These are phyloP conservation scores for Baccha elongata DNA, from an alignment of 2,888 invertebrate genomes.

Conservation along the genomic window DNA sequence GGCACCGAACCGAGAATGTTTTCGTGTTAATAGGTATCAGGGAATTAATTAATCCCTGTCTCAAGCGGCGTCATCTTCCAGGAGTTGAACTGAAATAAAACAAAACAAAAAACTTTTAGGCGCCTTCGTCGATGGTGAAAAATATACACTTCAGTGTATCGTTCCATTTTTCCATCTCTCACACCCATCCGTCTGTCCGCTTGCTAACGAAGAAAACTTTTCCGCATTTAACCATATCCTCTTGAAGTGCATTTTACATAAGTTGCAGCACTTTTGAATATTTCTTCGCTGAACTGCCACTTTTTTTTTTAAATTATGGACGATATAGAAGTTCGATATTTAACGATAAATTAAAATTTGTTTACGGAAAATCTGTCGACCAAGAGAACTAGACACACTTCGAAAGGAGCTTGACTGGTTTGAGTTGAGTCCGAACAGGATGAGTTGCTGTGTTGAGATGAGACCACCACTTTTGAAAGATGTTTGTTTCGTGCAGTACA, in stretches of 20 bases:
- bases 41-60: conserved; percentile 73
- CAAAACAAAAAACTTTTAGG: conserved; percentile 50
- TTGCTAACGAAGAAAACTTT: conserved; percentile 37
- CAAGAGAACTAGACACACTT: conserved; percentile 1
- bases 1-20: conserved; percentile 58
- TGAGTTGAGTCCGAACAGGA: neutral
- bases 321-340: conserved; percentile 66
- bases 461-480: conserved; percentile 45
- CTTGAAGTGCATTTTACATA: conserved; percentile 46
- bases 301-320: conserved; percentile 61
- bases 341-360: conserved; percentile 73
- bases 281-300: neutral
- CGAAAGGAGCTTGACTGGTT: neutral
- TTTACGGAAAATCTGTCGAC: conserved; percentile 64
- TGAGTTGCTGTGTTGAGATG: conserved; percentile 1
- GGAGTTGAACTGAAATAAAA: neutral
- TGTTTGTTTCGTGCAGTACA: conserved; percentile 67
- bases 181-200: neutral
- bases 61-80: conserved; percentile 40
- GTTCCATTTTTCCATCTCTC: conserved; percentile 24
- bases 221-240: conserved; percentile 6
- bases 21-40: conserved; percentile 69
- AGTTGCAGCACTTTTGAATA: conserved; percentile 34
- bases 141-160: conserved; percentile 6
- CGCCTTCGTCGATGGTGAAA: conserved; percentile 50